Percentiles rank a stretch among this genome's conserved stretches.
phyloP scores from a whole-genome alignment of 2,888 invertebrate species.

The Scrobipalpa atriplicella region DNA sequence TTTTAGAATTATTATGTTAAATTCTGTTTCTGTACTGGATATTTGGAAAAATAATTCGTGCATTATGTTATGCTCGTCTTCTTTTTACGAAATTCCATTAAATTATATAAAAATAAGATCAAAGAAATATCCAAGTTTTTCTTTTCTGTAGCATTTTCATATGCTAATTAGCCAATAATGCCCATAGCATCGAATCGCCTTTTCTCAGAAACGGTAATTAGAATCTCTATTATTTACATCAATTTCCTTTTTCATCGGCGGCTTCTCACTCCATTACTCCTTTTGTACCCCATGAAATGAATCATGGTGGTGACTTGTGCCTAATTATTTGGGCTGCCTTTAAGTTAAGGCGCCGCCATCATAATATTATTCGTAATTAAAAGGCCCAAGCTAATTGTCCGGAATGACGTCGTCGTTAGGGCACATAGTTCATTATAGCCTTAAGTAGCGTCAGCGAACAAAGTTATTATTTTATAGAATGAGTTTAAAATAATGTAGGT shows the following conservation, averaged over 20 bases:
- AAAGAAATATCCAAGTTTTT: too few species aligned
- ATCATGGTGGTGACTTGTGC: slow-evolving; percentile 65
- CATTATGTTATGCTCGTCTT: too few species aligned
- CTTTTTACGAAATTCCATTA: too few species aligned
- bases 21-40: too few species aligned
- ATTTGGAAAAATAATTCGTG: too few species aligned
- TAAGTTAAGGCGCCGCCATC: slow-evolving; percentile 55
- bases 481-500: too few species aligned
- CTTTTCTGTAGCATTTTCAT: too few species aligned
- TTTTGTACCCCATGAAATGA: slow-evolving; percentile 69
- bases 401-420: slow-evolving; percentile 60
- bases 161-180: too few species aligned
- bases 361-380: slow-evolving; percentile 76
- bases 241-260: slow-evolving; percentile 43
- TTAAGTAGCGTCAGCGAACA: slow-evolving; percentile 31
- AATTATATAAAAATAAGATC: too few species aligned
- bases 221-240: slow-evolving; percentile 28
- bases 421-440: slow-evolving; percentile 60
- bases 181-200: background rate
- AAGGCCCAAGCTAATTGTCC: slow-evolving; percentile 71
- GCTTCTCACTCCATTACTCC: slow-evolving; percentile 73
- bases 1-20: background rate
- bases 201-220: background rate
- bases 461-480: slow-evolving; percentile 20
- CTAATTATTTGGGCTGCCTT: slow-evolving; percentile 70